Evolutionary conservation across 2,797 vertebrate genomes (phyloP).

Genomic region (Lagocephalus sceleratus): DNA sequence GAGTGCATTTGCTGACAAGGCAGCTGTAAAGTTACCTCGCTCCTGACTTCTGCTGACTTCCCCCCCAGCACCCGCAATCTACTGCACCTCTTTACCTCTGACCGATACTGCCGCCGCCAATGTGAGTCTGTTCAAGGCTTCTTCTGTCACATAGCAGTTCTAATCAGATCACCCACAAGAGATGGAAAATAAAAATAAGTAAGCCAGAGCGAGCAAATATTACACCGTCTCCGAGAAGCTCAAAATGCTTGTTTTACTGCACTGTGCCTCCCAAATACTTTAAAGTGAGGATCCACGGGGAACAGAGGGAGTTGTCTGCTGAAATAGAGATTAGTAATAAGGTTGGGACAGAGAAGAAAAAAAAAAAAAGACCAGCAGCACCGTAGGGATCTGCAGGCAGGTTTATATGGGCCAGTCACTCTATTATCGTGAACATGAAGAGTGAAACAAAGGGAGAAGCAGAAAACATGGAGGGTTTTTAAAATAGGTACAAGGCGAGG

Average conservation of each 20-base stretch:
- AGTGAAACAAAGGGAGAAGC: not conserved
- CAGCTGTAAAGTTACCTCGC: conserved; percentile 11
- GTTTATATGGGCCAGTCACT: conserved; percentile 45
- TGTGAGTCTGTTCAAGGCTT: conserved; percentile 6
- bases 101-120: not conserved
- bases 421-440: conserved; percentile 19
- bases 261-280: conserved; percentile 26
- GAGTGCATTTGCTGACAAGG: conserved; percentile 28
- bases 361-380: conserved; percentile 24
- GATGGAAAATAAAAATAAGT: conserved; percentile 9
- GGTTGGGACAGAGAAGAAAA: conserved; percentile 2
- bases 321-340: conserved; percentile 35
- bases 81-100: not conserved
- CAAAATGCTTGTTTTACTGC: conserved; percentile 23
- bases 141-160: not conserved
- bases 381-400: conserved; percentile 24
- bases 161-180: conserved; percentile 15
- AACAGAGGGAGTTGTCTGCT: conserved; percentile 28
- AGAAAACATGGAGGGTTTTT: not conserved
- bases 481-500: not conserved
- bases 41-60: not conserved
- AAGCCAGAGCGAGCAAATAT: conserved; percentile 4
- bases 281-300: conserved; percentile 25
- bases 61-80: not conserved
- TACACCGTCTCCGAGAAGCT: conserved; percentile 11